Evolutionary conservation across 2,797 vertebrate genomes (phyloP), one percentile per base, ranked within the genome.

Genomic region (Microctenopoma lineatum): DNA sequence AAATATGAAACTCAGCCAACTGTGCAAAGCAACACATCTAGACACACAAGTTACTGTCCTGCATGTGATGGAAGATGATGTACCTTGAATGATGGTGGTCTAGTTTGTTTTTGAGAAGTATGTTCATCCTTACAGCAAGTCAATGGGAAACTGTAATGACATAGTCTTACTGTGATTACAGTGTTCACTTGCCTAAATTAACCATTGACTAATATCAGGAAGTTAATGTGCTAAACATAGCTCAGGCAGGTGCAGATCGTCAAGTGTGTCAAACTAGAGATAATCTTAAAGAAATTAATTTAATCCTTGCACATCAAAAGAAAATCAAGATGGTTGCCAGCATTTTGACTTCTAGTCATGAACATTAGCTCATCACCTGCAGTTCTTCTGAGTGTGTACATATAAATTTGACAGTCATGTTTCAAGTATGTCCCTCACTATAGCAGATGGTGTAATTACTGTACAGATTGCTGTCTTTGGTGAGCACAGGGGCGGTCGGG

Each of bases 1-100:
- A 48, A 66, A 63, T 56, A 27, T 16, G 45, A 56, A 75, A 8
- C 36, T 34, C 58, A 29, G n/a, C 34, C 52, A 56, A 39, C 10
- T 29, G 18, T 59, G 26, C 18, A 66, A 67, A 70, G 11, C 21
- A 32, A 13, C n/a, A 12, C 5, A 4, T 36, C 12, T 9, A 14
- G 6, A 10, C 29, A n/a, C 32, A n/a, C 0, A 0, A 54, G 7
- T 13, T 6, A 46, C 25, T 38, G 3, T 11, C 11, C 4, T 38
- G 36, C 36, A 38, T 11, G 36, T 34, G 7, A 34, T 34, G 36
- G 36, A 2, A 12, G 36, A 38, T 4, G 36, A 38, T 38, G 36
- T 11, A 11, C 12, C 36, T 11, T 41, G 13, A 47, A 6, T 29
- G 7, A 51, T 42, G 12, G 9, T 44, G 1, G 5, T 36, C 10